These are phyloP conservation scores for Microplitis demolitor DNA, from an alignment of 1,140 invertebrate species.

Conservation along the genomic window DNA sequence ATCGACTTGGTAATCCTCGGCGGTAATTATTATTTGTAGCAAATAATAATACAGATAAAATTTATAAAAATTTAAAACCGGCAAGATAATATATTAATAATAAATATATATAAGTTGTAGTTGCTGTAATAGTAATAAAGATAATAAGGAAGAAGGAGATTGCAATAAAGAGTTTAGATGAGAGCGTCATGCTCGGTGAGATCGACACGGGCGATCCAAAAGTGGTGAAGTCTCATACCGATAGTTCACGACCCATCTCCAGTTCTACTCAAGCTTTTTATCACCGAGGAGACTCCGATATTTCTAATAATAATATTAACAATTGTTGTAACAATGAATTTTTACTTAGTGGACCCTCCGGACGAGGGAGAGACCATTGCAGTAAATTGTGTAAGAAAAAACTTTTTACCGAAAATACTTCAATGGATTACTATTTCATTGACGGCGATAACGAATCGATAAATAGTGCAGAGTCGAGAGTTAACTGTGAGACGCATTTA, in stretches of 20 bases:
- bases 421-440: background rate
- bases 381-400: background rate
- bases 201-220: conserved; percentile 50
- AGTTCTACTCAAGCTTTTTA: background rate
- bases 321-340: too few species aligned
- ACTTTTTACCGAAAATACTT: background rate
- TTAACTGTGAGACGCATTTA: background rate
- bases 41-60: background rate
- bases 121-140: background rate
- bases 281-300: background rate
- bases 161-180: conserved; percentile 42
- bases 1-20: background rate
- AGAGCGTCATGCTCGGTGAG: conserved; percentile 57
- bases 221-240: conserved; percentile 51
- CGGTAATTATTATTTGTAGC: background rate
- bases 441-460: background rate
- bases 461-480: background rate
- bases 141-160: conserved; percentile 13
- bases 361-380: conserved; percentile 1
- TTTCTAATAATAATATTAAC: background rate
- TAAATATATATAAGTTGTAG: background rate
- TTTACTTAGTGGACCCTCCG: background rate
- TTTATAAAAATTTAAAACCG: background rate
- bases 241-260: conserved; percentile 39
- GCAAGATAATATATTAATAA: background rate